Percentiles rank a stretch among this genome's conserved stretches.
Evolutionary conservation across 2,888 invertebrate genomes (phyloP).

Genomic region (Ichneumoninae sp.): DNA sequence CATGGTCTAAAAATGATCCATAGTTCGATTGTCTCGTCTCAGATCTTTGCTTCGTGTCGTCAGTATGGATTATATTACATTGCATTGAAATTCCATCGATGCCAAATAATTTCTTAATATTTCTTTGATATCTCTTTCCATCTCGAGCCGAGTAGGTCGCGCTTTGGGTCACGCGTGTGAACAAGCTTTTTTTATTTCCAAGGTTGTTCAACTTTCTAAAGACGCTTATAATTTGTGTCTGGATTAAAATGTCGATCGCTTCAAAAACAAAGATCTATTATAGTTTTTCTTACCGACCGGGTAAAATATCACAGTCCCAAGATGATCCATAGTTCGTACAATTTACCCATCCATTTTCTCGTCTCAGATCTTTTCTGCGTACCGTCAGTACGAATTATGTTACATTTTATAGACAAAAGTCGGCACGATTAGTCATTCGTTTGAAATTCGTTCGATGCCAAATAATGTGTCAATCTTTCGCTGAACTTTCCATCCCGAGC

Average conservation of each 20-base stretch:
- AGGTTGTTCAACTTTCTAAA: no score
- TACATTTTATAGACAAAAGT: background rate
- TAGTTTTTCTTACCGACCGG: no score
- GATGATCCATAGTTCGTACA: no score
- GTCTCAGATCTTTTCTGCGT: background rate
- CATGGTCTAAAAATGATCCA: background rate
- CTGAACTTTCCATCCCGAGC: background rate
- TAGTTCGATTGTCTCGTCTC: background rate
- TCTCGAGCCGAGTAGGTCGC: conserved; percentile 7
- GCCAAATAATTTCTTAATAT: background rate
- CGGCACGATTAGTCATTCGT: background rate
- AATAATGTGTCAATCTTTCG: background rate
- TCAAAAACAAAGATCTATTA: no score
- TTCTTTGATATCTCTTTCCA: background rate
- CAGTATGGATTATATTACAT: background rate
- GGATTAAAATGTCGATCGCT: no score
- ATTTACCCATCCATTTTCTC: no score
- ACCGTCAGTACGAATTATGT: background rate
- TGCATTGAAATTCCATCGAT: background rate
- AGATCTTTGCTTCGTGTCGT: background rate
- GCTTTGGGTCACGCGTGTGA: background rate
- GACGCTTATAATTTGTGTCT: no score
- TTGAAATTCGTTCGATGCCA: conserved; percentile 3
- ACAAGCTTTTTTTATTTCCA: background rate
- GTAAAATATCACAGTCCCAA: no score